phyloP scores from a whole-genome alignment of 2,113 vertebrate genomes.

The Lagopus muta region DNA sequence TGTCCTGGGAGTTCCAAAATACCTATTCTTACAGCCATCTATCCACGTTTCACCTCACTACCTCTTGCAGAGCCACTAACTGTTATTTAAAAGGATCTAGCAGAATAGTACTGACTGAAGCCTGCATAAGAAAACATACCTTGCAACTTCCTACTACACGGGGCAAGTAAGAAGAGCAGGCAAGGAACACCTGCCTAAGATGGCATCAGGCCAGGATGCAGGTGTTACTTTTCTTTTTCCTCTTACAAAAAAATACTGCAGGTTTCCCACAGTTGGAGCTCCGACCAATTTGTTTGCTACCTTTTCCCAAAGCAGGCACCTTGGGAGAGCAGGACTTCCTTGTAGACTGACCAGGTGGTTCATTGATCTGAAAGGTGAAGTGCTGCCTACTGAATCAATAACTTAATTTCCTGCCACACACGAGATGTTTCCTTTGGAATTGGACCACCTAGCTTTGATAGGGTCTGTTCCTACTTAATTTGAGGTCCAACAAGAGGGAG shows the following conservation, averaged over 20 bases:
- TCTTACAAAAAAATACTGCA: not conserved
- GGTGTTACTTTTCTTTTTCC: not conserved
- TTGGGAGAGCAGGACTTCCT: not conserved
- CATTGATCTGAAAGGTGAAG: not conserved
- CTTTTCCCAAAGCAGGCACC: not conserved
- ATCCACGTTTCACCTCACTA: not conserved
- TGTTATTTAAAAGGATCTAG: not conserved
- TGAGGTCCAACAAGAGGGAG: not conserved
- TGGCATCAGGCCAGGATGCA: not conserved
- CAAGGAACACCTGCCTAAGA: not conserved
- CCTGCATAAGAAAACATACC: not conserved
- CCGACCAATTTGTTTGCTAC: not conserved
- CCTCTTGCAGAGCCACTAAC: not conserved
- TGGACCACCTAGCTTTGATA: not conserved
- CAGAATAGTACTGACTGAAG: not conserved
- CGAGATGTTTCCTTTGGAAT: constrained; percentile 31
- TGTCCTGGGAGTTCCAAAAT: not conserved
- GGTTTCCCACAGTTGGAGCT: not conserved
- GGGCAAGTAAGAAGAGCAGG: not conserved
- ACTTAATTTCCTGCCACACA: not conserved
- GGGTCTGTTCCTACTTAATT: not conserved
- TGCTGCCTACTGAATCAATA: not conserved
- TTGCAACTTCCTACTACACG: not conserved
- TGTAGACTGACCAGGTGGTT: fast-evolving
- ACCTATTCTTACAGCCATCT: not conserved